phyloP scores from a whole-genome alignment of 2,888 invertebrate species.

The Cataglyphis albicans region DNA sequence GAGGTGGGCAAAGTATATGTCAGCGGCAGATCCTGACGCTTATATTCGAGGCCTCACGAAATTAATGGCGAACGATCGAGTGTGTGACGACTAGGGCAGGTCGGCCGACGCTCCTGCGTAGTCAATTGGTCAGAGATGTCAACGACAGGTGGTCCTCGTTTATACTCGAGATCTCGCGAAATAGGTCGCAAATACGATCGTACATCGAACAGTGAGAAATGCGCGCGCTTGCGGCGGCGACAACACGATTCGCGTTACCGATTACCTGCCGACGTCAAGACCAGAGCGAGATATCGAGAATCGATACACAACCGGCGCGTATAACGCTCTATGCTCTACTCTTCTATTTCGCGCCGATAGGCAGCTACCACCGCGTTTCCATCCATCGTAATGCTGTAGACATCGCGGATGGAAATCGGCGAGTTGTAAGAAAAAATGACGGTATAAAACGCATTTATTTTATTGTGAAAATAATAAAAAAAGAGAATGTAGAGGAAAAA shows the following conservation, averaged over 20 bases:
- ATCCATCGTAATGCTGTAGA: constrained; percentile 39
- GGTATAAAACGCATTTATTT: constrained; percentile 23
- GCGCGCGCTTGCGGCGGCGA: constrained; percentile 32
- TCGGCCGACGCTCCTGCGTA: constrained; percentile 32
- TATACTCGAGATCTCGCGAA: constrained; percentile 55
- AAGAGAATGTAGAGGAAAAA: background rate
- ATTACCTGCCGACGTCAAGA: constrained; percentile 53
- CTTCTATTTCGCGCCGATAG: constrained; percentile 48
- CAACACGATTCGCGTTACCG: constrained; percentile 54
- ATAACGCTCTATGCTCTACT: constrained; percentile 45
- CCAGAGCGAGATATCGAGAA: constrained; percentile 55
- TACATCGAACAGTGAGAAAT: constrained; percentile 48
- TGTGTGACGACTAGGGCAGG: constrained; percentile 37
- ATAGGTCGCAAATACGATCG: constrained; percentile 51
- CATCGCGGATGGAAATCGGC: background rate
- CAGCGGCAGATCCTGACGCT: constrained; percentile 48
- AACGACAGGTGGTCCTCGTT: constrained; percentile 56
- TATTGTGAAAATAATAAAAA: background rate
- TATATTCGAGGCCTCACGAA: constrained; percentile 55
- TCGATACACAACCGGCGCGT: constrained; percentile 46
- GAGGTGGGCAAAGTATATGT: constrained; percentile 29
- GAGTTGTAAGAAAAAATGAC: constrained; percentile 3
- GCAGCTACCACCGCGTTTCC: constrained; percentile 21
- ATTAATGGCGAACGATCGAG: constrained; percentile 61
- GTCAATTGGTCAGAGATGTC: constrained; percentile 54